phyloP scores from a whole-genome alignment of 2,113 vertebrate species.

The Puffinus mauretanicus region DNA sequence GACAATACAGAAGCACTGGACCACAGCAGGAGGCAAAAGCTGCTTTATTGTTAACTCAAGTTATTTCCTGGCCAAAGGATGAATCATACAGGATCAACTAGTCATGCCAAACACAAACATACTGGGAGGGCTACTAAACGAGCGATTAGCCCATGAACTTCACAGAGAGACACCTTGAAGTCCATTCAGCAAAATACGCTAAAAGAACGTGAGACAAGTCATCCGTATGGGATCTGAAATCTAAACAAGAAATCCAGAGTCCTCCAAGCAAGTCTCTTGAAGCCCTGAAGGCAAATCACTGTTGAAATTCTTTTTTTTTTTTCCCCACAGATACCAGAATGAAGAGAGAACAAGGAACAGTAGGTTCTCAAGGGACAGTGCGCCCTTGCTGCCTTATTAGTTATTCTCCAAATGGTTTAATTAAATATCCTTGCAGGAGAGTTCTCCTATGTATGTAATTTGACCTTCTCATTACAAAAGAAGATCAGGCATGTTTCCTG shows the following conservation, averaged over 20 bases:
- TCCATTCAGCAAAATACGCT: neutral
- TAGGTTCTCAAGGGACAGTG: neutral
- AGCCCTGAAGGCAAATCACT: neutral
- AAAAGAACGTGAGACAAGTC: neutral
- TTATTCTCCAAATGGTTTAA: neutral
- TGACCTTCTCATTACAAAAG: neutral
- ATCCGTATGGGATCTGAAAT: neutral
- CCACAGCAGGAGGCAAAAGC: constrained; percentile 20
- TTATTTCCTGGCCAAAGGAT: constrained; percentile 33
- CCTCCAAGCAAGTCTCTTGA: neutral
- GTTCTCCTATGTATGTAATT: neutral
- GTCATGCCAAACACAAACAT: neutral
- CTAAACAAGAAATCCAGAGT: neutral
- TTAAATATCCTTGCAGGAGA: neutral
- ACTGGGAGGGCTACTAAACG: neutral
- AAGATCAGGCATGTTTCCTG: neutral
- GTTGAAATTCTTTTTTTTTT: neutral
- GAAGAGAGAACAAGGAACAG: neutral
- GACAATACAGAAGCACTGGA: neutral
- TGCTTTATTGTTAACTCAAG: neutral
- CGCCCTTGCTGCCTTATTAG: neutral
- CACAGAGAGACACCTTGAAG: neutral
- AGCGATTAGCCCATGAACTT: neutral
- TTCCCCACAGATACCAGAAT: accelerated
- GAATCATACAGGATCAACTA: constrained; percentile 1